Evolutionary conservation across 2,888 invertebrate genomes (phyloP).

Genomic region (Trichacis sp.): DNA sequence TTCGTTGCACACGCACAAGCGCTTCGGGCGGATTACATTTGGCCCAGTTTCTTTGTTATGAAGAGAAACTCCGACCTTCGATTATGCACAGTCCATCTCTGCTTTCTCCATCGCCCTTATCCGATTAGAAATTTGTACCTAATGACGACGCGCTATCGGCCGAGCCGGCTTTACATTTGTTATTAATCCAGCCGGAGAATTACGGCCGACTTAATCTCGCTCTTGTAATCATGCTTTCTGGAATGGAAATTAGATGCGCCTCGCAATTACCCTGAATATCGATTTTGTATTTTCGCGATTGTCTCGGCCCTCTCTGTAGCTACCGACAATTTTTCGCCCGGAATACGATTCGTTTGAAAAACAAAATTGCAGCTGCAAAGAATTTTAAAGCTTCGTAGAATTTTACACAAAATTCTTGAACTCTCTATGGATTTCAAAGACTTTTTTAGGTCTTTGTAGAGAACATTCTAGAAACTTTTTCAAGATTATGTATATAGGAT

Average conservation of each 20-base stretch:
- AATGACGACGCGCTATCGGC: not conserved
- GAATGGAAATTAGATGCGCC: not conserved
- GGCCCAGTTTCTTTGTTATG: constrained; percentile 35
- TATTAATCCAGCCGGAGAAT: not conserved
- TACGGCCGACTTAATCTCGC: not conserved
- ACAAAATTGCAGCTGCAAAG: too few species aligned
- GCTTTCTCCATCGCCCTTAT: constrained; percentile 41
- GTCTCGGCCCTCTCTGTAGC: not conserved
- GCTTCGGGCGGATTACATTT: constrained; percentile 19
- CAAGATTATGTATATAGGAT: too few species aligned
- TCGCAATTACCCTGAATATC: not conserved
- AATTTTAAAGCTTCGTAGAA: too few species aligned
- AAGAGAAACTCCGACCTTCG: constrained; percentile 37
- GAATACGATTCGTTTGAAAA: too few species aligned
- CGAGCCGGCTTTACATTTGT: not conserved
- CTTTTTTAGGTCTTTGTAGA: too few species aligned
- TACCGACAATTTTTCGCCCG: too few species aligned
- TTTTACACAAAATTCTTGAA: too few species aligned
- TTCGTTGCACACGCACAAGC: too few species aligned
- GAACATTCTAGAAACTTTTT: too few species aligned
- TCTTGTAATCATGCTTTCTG: not conserved
- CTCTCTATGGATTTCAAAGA: too few species aligned
- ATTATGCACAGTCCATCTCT: constrained; percentile 34
- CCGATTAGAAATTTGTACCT: constrained; percentile 40
- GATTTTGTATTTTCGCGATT: not conserved